Evolutionary conservation across 2,113 vertebrate genomes (phyloP).

Genomic region (Puffinus mauretanicus): DNA sequence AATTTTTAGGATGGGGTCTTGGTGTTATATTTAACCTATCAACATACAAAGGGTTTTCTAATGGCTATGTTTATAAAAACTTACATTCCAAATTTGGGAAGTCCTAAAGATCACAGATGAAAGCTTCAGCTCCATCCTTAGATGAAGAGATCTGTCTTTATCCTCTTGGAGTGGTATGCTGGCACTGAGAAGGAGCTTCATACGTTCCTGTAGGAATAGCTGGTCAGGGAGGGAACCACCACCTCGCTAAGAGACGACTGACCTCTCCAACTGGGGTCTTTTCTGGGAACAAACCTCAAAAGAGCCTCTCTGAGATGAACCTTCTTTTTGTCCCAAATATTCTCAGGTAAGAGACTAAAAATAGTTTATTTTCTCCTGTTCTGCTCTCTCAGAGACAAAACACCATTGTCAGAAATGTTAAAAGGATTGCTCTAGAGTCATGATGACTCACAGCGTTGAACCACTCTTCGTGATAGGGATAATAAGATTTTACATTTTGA

Average conservation of each 20-base stretch:
- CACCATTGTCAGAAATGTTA: slow-evolving; percentile 3
- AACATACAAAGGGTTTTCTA: not conserved
- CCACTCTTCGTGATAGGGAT: not conserved
- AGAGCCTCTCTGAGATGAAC: not conserved
- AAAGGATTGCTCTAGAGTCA: slow-evolving; percentile 13
- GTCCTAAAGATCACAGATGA: not conserved
- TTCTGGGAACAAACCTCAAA: not conserved
- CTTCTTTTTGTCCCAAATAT: not conserved
- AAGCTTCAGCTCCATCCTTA: not conserved
- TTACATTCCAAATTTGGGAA: not conserved
- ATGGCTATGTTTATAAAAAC: not conserved
- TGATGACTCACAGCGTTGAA: slow-evolving; percentile 29
- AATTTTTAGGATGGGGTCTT: not conserved
- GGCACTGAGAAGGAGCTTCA: not conserved
- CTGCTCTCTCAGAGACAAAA: not conserved
- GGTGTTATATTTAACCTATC: not conserved
- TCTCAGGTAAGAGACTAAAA: not conserved
- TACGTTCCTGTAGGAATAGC: not conserved
- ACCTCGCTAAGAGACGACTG: not conserved
- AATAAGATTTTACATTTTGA: not conserved
- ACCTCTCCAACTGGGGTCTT: not conserved
- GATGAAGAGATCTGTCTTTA: not conserved
- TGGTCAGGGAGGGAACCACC: not conserved
- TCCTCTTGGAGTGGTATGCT: not conserved
- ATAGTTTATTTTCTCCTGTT: not conserved